phyloP scores from a whole-genome alignment of 2,797 vertebrate genomes.

The Rhincodon typus region DNA sequence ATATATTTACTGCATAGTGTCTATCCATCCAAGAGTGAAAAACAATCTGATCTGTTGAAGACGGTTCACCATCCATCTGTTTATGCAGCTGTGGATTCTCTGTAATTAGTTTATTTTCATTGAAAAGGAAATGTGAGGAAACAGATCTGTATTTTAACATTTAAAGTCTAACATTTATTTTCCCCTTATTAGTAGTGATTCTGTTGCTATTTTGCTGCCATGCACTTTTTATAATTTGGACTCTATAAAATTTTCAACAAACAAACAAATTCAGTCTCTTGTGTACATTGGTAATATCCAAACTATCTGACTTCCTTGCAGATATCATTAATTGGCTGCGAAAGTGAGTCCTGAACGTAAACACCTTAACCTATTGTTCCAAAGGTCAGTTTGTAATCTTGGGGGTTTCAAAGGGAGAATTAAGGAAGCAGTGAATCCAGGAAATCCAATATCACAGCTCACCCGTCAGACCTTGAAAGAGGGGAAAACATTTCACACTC shows the following conservation, averaged over 20 bases:
- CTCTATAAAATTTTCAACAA: background rate
- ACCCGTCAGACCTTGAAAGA: background rate
- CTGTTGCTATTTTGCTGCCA: background rate
- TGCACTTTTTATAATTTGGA: background rate
- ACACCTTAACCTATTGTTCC: background rate
- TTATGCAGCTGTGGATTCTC: background rate
- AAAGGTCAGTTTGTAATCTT: background rate
- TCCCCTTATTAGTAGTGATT: background rate
- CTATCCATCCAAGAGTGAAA: background rate
- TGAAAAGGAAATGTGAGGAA: conserved; percentile 17
- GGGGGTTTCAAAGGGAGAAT: background rate
- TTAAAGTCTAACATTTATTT: background rate
- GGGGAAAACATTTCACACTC: background rate
- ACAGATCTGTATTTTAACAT: background rate
- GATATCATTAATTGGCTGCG: background rate
- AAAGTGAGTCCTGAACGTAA: background rate
- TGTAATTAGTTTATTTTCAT: conserved; percentile 24
- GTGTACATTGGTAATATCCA: background rate
- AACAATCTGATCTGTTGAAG: background rate
- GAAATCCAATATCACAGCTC: background rate
- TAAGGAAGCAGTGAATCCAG: background rate
- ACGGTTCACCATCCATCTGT: conserved; percentile 20
- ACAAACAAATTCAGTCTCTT: background rate
- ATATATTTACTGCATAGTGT: background rate
- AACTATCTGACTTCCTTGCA: background rate